These are phyloP conservation scores for Cherax destructor DNA, from an alignment of 1,140 invertebrate genomes.

Conservation along the genomic window DNA sequence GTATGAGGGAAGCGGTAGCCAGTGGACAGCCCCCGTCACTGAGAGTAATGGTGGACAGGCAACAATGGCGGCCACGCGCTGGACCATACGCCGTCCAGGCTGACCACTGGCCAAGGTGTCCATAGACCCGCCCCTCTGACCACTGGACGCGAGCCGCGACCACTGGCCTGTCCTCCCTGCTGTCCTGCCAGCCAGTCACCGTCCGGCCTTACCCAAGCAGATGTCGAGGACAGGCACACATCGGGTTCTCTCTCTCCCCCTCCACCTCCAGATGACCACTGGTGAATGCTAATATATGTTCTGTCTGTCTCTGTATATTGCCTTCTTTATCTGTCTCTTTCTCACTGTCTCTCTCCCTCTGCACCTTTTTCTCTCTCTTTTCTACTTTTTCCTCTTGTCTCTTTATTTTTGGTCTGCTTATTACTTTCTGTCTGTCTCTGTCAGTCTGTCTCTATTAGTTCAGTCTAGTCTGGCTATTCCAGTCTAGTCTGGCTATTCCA, in stretches of 20 bases:
- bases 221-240: too few species aligned
- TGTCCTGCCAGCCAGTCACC: neutral
- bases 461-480: too few species aligned
- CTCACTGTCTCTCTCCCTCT: too few species aligned
- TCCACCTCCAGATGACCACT: too few species aligned
- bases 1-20: neutral
- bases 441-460: too few species aligned
- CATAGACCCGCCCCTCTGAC: conserved; percentile 19
- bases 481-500: too few species aligned
- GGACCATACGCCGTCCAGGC: conserved; percentile 15
- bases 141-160: conserved; percentile 19
- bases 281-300: too few species aligned
- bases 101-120: neutral
- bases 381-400: neutral
- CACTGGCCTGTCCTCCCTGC: neutral
- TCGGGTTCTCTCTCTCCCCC: too few species aligned
- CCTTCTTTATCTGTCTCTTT: neutral
- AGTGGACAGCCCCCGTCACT: neutral
- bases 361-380: neutral
- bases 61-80: conserved; percentile 41
- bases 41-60: neutral
- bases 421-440: too few species aligned
- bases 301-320: too few species aligned
- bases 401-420: neutral
- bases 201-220: too few species aligned